Evolutionary conservation across 1,140 invertebrate genomes (phyloP), one percentile per base, ranked within the genome.

Genomic region (Caenorhabditis latens): DNA sequence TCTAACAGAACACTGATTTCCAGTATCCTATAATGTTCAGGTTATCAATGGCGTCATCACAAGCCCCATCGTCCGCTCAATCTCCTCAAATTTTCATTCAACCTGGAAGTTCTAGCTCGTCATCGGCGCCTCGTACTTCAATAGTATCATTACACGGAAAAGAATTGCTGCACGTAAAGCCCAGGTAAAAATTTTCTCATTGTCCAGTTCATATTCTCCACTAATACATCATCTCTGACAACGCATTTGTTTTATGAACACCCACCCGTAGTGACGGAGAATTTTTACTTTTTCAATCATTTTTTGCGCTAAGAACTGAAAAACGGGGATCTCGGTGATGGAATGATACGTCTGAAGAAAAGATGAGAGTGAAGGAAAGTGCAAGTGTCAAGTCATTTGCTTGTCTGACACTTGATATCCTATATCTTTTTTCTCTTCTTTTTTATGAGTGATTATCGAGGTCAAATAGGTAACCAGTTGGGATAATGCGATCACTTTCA

Each of bases 241-340:
- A 58, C 21, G 83, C 55, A 84, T 65, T 84, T 84, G 83, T 61
- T 84, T 48, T 84, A 84, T 84, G 71, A 79, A 79, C 58, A 50
- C 58, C 46, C 83, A 61, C 57, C 79, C 24, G 55, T 61, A 53
- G 58, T 40, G 55, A 84, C 53, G 21, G 83, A 43, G 43, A 58
- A 58, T 61, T 58, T 9, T 84, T 65, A 84, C 55, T 46, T 53
- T 61, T 61, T 61, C 21, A 13, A 84, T 84, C 53, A 84, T 53
- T 84, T 65, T 84, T 84, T 84, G 53, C 55, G 24, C 55, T 43
- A 8, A 61, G 46, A 48, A 63, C 61, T 61, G 83, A 84, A 61
- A 53, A 83, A 43, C 43, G 82, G 48, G 43, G 53, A 84, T 50
- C n/a, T 21, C 71, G 46, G 71, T 79, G 43, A 79, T 79, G 71